Conservation (phyloP, 2,113 vertebrate species). For the Chrysochloris asiatica region DNA sequence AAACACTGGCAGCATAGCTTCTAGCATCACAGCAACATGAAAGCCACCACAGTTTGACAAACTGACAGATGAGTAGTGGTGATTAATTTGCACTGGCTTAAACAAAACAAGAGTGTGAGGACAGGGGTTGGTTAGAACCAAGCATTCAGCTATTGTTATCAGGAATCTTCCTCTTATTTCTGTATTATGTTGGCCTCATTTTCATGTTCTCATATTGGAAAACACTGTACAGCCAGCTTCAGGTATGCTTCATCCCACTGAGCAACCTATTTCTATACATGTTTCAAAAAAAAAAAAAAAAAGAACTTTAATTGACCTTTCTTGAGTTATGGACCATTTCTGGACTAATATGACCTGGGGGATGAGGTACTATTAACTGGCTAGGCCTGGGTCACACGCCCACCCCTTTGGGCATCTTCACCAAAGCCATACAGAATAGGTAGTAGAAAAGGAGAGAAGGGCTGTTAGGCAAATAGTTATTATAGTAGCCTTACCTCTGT, state of each 20-base stretch:
- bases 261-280: not conserved
- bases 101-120: not conserved
- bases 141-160: not conserved
- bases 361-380: not conserved
- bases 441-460: not conserved
- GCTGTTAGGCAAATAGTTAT: not conserved
- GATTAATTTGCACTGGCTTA: conserved; percentile 5
- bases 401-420: not conserved
- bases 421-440: not conserved
- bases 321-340: not conserved
- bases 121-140: not conserved
- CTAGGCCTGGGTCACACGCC: not conserved
- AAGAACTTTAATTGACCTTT: not conserved
- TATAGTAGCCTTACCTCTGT: not conserved
- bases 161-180: conserved; percentile 10
- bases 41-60: too few relatives aligned
- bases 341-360: not conserved
- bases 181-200: not conserved
- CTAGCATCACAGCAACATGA: too few relatives aligned
- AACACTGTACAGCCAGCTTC: not conserved
- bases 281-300: conserved; percentile 14
- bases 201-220: not conserved
- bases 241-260: not conserved
- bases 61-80: too few relatives aligned
- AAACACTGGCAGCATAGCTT: too few relatives aligned